phyloP scores from a whole-genome alignment of 2,888 invertebrate species.

The Apantesis nais region DNA sequence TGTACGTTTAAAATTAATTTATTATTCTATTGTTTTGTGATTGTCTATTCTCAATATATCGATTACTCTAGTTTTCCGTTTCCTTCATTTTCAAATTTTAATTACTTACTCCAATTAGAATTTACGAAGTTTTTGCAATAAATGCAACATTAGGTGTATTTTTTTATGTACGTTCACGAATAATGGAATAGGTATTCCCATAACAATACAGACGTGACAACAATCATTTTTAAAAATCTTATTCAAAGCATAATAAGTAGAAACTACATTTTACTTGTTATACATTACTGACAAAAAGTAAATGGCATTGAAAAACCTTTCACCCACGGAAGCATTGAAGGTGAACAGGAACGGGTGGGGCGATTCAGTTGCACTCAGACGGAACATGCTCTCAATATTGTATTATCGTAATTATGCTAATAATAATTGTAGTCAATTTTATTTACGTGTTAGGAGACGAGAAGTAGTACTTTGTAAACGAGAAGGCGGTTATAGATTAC shows the following conservation, averaged over 20 bases:
- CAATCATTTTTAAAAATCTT: conserved; percentile 34
- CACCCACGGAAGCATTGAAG: conserved; percentile 64
- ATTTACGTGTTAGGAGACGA: background rate
- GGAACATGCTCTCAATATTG: conserved; percentile 5
- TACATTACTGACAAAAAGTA: conserved; percentile 44
- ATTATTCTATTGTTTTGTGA: background rate
- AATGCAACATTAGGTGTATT: background rate
- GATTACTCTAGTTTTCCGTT: background rate
- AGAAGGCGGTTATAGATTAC: background rate
- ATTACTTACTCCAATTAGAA: background rate
- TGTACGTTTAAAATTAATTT: background rate
- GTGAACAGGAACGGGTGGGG: conserved; percentile 60
- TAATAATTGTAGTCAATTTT: background rate
- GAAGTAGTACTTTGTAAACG: background rate
- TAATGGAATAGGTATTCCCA: background rate
- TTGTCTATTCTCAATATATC: background rate
- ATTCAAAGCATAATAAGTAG: conserved; percentile 30
- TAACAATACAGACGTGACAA: background rate
- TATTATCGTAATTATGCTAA: background rate
- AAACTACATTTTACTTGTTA: conserved; percentile 38
- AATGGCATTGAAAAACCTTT: conserved; percentile 70
- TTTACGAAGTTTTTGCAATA: background rate
- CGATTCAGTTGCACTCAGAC: conserved; percentile 21
- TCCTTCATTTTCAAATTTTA: background rate
- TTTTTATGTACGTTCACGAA: background rate